phyloP scores from a whole-genome alignment of 2,888 invertebrate genomes.

The Bibio marci region DNA sequence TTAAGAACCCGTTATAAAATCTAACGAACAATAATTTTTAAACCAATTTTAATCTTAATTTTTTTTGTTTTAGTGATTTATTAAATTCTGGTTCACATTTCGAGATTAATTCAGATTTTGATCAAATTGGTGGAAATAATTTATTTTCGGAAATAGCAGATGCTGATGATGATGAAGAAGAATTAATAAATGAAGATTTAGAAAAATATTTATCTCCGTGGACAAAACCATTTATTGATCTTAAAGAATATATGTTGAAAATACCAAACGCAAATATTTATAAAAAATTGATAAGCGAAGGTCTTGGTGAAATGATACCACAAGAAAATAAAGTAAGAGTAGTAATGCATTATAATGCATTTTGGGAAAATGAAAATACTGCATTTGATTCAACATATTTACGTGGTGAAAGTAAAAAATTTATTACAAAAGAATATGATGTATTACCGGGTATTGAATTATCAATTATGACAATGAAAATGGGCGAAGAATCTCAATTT shows the following conservation, averaged over 20 bases:
- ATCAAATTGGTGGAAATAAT: conserved; percentile 14
- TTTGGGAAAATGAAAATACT: conserved; percentile 21
- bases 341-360: conserved; percentile 22
- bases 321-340: conserved; percentile 19
- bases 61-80: conserved; percentile 16
- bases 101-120: conserved; percentile 20
- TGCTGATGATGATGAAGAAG: conserved; percentile 16
- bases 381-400: conserved; percentile 27
- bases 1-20: too few relatives aligned
- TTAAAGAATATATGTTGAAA: conserved; percentile 19
- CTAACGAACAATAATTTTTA: too few relatives aligned
- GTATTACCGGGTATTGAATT: conserved; percentile 48
- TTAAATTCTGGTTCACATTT: conserved; percentile 19
- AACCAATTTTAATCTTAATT: too few relatives aligned
- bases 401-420: conserved; percentile 19
- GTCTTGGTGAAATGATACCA: conserved; percentile 4
- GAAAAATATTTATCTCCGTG: conserved; percentile 20
- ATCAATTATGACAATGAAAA: conserved; percentile 57
- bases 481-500: conserved; percentile 64
- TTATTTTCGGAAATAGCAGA: conserved; percentile 13
- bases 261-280: conserved; percentile 18
- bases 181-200: conserved; percentile 6
- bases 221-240: conserved; percentile 21
- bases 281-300: conserved; percentile 16
- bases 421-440: conserved; percentile 18